Conservation (phyloP, 2,888 invertebrate genomes). For the Eilema sororculum region DNA sequence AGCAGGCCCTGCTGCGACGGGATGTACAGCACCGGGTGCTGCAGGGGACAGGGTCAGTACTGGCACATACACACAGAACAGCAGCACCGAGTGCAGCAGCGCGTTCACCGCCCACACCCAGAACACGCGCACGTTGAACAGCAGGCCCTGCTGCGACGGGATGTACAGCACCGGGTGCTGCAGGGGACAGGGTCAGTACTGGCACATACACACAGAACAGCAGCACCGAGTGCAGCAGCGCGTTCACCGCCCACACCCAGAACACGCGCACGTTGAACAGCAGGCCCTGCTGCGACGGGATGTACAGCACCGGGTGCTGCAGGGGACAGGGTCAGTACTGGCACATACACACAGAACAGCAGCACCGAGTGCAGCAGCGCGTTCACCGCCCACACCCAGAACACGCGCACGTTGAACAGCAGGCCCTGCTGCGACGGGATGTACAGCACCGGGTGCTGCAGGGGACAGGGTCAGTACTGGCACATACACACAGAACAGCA, state of each 20-base stretch:
- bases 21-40: constrained; percentile 90
- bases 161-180: constrained; percentile 90
- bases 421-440: constrained; percentile 93
- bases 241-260: constrained; percentile 98
- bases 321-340: not conserved
- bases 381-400: constrained; percentile 99
- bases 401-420: constrained; percentile 95
- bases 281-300: constrained; percentile 93
- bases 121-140: constrained; percentile 96
- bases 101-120: constrained; percentile 99
- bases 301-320: constrained; percentile 90
- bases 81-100: constrained; percentile 96
- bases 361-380: constrained; percentile 97
- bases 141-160: constrained; percentile 92
- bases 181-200: not conserved
- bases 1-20: constrained; percentile 93
- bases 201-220: constrained; percentile 91
- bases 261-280: constrained; percentile 96
- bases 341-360: constrained; percentile 91
- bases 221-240: constrained; percentile 96
- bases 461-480: not conserved
- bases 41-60: constrained; percentile 18
- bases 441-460: constrained; percentile 89
- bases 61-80: constrained; percentile 91
- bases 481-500: constrained; percentile 93